These are phyloP conservation scores for Caenorhabditis sp. DNA, from an alignment of 2,888 invertebrate species.

Conservation along the genomic window DNA sequence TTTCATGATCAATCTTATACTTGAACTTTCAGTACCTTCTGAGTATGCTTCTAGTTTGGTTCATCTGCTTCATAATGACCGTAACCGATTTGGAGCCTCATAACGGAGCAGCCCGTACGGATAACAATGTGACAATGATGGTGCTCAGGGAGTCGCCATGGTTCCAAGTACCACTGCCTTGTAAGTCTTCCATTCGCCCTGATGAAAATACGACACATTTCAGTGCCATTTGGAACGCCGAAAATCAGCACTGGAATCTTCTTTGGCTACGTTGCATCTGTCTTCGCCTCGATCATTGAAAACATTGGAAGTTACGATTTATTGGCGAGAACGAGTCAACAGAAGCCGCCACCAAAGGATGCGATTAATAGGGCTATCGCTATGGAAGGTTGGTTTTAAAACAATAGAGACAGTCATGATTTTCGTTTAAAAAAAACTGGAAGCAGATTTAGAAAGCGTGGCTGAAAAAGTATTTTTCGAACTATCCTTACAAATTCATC, in stretches of 20 bases:
- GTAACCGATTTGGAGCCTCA: conserved; percentile 73
- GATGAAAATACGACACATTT: conserved; percentile 1
- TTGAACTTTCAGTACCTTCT: conserved; percentile 73
- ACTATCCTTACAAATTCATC: too few species aligned
- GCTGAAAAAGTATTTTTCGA: too few species aligned
- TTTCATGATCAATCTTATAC: conserved; percentile 5
- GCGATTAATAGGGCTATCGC: conserved; percentile 79
- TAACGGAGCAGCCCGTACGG: conserved; percentile 73
- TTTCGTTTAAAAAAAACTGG: too few species aligned
- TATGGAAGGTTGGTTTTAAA: conserved; percentile 76
- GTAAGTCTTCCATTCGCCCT: conserved; percentile 49
- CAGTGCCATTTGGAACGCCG: conserved; percentile 77
- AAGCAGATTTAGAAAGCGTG: too few species aligned
- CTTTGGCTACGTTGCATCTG: conserved; percentile 77
- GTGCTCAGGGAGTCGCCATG: conserved; percentile 75
- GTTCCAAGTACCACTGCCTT: conserved; percentile 79
- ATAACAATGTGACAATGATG: conserved; percentile 74
- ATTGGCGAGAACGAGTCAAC: conserved; percentile 74
- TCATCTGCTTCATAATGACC: conserved; percentile 76
- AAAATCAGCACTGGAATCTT: conserved; percentile 73
- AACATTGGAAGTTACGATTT: conserved; percentile 73
- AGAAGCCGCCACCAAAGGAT: conserved; percentile 74
- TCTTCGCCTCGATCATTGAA: conserved; percentile 77
- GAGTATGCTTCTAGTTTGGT: conserved; percentile 75
- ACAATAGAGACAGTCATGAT: too few species aligned